Percentiles rank a stretch among this genome's conserved stretches.
Evolutionary conservation across 2,888 invertebrate species (phyloP).

Genomic region (Protonemura montana): DNA sequence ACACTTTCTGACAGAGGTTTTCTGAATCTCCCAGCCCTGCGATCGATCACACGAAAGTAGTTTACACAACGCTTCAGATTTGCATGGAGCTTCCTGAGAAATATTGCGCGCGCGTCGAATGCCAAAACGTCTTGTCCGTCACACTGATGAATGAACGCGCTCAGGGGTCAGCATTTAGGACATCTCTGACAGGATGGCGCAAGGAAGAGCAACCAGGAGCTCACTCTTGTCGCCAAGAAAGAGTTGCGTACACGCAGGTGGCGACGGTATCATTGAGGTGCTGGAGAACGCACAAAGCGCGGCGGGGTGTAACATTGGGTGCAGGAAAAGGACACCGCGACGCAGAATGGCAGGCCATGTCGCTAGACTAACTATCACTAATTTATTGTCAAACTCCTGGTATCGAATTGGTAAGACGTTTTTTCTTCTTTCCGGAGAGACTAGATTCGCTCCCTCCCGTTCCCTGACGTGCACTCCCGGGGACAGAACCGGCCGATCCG

Average conservation of each 20-base stretch:
- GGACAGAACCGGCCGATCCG: slow-evolving; percentile 26
- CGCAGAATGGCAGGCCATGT: slow-evolving; percentile 1
- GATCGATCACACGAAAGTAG: not conserved
- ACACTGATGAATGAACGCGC: too few species aligned
- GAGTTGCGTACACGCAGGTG: slow-evolving; percentile 33
- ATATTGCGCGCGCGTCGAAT: not conserved
- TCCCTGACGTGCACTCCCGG: not conserved
- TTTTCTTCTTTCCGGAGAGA: slow-evolving; percentile 16
- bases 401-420: not conserved
- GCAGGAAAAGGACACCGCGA: slow-evolving; percentile 15
- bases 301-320: not conserved
- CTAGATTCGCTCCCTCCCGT: slow-evolving; percentile 16
- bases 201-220: not conserved
- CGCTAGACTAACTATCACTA: slow-evolving; percentile 47
- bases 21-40: not conserved
- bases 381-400: slow-evolving; percentile 45
- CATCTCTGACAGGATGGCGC: not conserved
- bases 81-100: not conserved
- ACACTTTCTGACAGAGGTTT: not conserved
- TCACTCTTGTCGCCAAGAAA: slow-evolving; percentile 3
- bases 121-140: too few species aligned
- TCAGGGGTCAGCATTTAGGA: not conserved
- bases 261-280: slow-evolving; percentile 23
- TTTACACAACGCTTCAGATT: not conserved
- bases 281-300: too few species aligned